These are phyloP conservation scores for Zeugodacus cucurbitae DNA, from an alignment of 1,140 invertebrate genomes.

Conservation along the genomic window DNA sequence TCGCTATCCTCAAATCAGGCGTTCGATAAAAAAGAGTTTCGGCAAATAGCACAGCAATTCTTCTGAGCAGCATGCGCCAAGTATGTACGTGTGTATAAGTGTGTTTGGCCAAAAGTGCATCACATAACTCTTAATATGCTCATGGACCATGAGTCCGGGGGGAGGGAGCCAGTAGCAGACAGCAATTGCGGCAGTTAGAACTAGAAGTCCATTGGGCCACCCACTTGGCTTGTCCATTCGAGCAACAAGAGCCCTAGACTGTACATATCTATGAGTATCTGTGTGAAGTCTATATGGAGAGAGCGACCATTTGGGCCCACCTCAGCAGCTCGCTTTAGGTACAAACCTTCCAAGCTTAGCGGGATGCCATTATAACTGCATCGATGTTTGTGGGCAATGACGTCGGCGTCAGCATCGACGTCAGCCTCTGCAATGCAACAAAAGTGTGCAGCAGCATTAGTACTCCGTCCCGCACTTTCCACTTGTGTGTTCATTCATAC, in stretches of 20 bases:
- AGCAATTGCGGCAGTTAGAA: background rate
- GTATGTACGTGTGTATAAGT: background rate
- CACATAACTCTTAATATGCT: conserved; percentile 27
- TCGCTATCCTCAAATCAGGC: background rate
- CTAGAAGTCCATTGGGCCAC: background rate
- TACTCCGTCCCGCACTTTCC: background rate
- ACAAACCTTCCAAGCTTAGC: background rate
- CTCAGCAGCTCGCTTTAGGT: background rate
- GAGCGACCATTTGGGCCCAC: background rate
- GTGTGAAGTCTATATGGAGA: background rate
- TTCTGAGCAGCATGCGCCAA: too few relatives aligned
- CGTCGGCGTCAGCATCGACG: background rate
- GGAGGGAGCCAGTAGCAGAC: background rate
- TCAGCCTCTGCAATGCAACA: background rate
- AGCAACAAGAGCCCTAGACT: background rate
- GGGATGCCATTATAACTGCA: conserved; percentile 1
- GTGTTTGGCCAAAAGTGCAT: conserved; percentile 1
- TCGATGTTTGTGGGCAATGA: background rate
- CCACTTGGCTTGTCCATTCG: background rate
- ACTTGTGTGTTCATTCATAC: background rate
- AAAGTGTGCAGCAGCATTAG: background rate
- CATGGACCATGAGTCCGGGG: background rate
- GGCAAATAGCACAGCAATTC: background rate
- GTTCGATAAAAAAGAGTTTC: background rate
- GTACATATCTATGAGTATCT: background rate